A percentile compares a stretch with the other conserved stretches of the same genome.
These are phyloP conservation scores for Lacanobia oleracea DNA, from an alignment of 2,888 invertebrate species.

Conservation along the genomic window DNA sequence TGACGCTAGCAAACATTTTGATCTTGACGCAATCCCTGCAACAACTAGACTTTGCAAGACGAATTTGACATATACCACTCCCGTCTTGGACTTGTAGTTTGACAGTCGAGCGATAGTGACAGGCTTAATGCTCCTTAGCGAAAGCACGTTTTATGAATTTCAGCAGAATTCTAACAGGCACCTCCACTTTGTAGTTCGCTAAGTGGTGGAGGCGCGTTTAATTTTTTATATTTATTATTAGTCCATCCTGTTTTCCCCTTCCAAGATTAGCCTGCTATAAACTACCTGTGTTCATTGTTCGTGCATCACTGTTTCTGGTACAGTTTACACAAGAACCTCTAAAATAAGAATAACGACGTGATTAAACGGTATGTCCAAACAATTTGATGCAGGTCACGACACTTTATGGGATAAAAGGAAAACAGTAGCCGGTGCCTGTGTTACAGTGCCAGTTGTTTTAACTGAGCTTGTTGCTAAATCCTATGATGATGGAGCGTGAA, in stretches of 20 bases:
- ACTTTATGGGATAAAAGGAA: slow-evolving; percentile 56
- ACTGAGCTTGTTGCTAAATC: slow-evolving; percentile 28
- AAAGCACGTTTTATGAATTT: neutral
- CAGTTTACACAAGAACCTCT: slow-evolving; percentile 64
- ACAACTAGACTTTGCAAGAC: neutral
- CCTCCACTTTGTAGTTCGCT: too few relatives aligned
- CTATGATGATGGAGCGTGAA: slow-evolving; percentile 1
- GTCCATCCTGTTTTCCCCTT: slow-evolving; percentile 6
- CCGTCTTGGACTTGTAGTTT: neutral
- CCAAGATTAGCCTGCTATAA: slow-evolving; percentile 43
- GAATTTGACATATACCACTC: neutral
- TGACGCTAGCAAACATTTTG: slow-evolving; percentile 34
- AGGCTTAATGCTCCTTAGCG: neutral
- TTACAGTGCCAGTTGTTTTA: slow-evolving; percentile 32
- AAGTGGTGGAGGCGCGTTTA: neutral
- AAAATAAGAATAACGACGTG: slow-evolving; percentile 66
- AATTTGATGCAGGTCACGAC: slow-evolving; percentile 58
- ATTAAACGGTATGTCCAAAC: slow-evolving; percentile 65
- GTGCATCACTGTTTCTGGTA: slow-evolving; percentile 59
- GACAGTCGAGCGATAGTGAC: neutral
- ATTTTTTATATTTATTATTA: neutral
- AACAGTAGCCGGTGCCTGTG: slow-evolving; percentile 20
- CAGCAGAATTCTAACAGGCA: neutral
- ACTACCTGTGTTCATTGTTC: slow-evolving; percentile 47
- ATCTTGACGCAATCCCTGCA: neutral